A percentile compares a stretch with the other conserved stretches of the same genome.
Conservation (phyloP, 2,113 vertebrate genomes). For the Lates calcarifer region DNA sequence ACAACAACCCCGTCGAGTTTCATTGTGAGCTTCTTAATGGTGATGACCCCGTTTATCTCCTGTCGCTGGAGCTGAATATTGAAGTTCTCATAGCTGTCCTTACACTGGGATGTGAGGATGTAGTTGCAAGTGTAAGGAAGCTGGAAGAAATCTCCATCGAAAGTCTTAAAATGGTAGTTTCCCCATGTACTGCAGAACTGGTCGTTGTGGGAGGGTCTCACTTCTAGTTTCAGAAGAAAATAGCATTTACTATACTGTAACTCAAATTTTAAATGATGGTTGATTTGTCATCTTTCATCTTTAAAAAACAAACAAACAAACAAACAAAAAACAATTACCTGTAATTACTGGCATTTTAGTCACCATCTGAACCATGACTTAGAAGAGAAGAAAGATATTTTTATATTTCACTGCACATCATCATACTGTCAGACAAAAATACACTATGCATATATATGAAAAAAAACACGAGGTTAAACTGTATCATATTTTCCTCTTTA, state of each 20-base stretch:
- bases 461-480: neutral
- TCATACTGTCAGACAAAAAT: neutral
- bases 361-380: conserved; percentile 8
- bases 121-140: conserved; percentile 87
- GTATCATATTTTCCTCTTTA: neutral
- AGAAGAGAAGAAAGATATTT: conserved; percentile 22
- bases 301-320: no score
- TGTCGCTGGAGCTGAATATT: conserved; percentile 86
- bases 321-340: conserved; percentile 50
- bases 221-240: conserved; percentile 48
- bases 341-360: conserved; percentile 11
- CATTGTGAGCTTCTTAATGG: conserved; percentile 80
- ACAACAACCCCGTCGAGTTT: conserved; percentile 82
- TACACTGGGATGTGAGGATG: conserved; percentile 83
- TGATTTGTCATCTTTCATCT: neutral
- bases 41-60: conserved; percentile 18
- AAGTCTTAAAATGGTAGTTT: conserved; percentile 88
- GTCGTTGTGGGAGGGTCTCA: conserved; percentile 73
- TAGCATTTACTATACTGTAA: neutral
- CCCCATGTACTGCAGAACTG: conserved; percentile 93
- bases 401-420: neutral
- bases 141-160: conserved; percentile 87
- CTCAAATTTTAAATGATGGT: neutral
- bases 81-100: conserved; percentile 81
- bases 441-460: neutral